Evolutionary conservation across 2,113 vertebrate species (phyloP).

Genomic region (Noctilio leporinus): DNA sequence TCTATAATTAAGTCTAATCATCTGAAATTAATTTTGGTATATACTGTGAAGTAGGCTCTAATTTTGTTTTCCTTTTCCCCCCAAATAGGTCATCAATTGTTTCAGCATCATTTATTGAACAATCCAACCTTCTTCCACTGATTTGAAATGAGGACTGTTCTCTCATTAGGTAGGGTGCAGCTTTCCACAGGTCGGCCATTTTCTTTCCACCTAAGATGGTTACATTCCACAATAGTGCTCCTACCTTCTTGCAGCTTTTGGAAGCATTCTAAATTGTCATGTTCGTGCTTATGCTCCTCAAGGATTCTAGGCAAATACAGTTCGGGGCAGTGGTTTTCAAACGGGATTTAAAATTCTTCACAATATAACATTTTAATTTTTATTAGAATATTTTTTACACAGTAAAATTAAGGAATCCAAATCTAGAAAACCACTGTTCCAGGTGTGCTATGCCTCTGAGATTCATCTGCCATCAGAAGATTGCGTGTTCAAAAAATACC

Average conservation of each 20-base stretch:
- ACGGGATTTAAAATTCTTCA: neutral
- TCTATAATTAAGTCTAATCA: neutral
- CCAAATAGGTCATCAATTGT: slow-evolving; percentile 54
- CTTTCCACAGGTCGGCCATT: slow-evolving; percentile 52
- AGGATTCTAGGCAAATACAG: neutral
- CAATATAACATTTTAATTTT: neutral
- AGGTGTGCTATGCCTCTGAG: neutral
- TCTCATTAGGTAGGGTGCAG: slow-evolving; percentile 35
- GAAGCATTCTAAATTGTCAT: neutral
- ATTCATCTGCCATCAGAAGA: neutral
- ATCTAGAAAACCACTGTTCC: neutral
- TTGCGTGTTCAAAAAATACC: neutral
- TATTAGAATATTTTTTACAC: neutral
- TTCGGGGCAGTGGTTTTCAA: neutral
- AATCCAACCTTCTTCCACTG: slow-evolving; percentile 48
- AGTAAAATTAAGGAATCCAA: neutral
- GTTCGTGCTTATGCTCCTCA: neutral
- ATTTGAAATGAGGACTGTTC: slow-evolving; percentile 38
- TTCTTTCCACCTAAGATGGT: slow-evolving; percentile 34
- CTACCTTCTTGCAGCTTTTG: neutral
- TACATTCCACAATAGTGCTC: neutral
- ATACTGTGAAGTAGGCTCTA: slow-evolving; percentile 43
- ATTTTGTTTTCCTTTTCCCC: slow-evolving; percentile 52
- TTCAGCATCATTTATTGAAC: slow-evolving; percentile 57
- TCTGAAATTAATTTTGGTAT: slow-evolving; percentile 21